Percentiles rank a stretch among this genome's conserved stretches.
These are phyloP conservation scores for Cydia splendana DNA, from an alignment of 1,140 invertebrate species.

Conservation along the genomic window DNA sequence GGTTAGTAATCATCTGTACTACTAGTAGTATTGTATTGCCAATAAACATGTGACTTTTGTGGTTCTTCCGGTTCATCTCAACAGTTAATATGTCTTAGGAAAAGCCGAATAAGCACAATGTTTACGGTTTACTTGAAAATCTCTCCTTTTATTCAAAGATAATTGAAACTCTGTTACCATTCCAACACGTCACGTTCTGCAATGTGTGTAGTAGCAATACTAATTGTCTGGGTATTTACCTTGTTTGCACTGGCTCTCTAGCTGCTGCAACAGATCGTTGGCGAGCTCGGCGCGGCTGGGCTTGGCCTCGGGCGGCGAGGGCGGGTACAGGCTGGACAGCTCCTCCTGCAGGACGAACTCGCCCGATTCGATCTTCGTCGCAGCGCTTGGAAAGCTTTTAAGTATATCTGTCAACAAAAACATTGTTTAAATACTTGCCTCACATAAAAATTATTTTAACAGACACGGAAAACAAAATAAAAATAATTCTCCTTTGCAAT, in stretches of 20 bases:
- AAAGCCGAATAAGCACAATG: too few relatives aligned
- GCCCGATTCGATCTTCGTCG: conserved; percentile 58
- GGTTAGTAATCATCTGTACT: too few relatives aligned
- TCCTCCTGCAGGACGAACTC: conserved; percentile 55
- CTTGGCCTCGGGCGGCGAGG: conserved; percentile 69
- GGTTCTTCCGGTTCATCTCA: too few relatives aligned
- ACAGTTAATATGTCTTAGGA: too few relatives aligned
- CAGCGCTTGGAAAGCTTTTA: conserved; percentile 65
- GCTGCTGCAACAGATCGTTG: conserved; percentile 74
- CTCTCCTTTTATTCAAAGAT: not conserved
- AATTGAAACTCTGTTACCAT: too few relatives aligned
- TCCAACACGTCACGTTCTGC: too few relatives aligned
- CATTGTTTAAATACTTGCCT: not conserved
- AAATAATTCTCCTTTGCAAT: too few relatives aligned
- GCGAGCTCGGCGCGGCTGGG: conserved; percentile 71
- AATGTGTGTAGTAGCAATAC: too few relatives aligned
- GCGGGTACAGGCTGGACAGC: conserved; percentile 60
- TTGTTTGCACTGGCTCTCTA: conserved; percentile 77
- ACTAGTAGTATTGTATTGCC: too few relatives aligned
- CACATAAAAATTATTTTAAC: not conserved
- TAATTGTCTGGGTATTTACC: conserved; percentile 51
- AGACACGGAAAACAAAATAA: not conserved
- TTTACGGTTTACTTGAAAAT: too few relatives aligned
- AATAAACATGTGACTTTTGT: too few relatives aligned
- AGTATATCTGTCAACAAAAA: conserved; percentile 63